Evolutionary conservation across 2,797 vertebrate species (phyloP), one percentile per base, ranked within the genome.

Genomic region (Muscicapa comitata): DNA sequence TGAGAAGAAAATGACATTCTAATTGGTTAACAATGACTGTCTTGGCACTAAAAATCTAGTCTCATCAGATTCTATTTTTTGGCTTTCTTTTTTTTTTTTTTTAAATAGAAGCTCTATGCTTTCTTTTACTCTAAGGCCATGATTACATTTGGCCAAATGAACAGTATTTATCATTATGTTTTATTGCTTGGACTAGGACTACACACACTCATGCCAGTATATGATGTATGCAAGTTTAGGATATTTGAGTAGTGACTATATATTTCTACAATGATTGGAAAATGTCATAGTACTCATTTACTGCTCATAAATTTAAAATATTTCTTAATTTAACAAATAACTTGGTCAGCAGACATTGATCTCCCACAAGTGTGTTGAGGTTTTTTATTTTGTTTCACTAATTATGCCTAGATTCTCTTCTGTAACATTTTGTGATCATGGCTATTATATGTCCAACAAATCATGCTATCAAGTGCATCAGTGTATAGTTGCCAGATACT

Each of bases 381-480:
- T 59, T 72, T 80, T 80, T 54, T 9, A 29, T 83, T 88, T 71
- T 72, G 17, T 80, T 82, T 91, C 75, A 33, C 33, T 81, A n/a
- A 54, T 91, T 72, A 62, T 77, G 43, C 65, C 65, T 90, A 45
- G 51, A 42, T 90, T 15, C 10, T 88, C 11, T 66, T 90, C 72
- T 93, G 73, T 78, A 73, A 54, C 1, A 1, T 86, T 88, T 88
- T 88, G 40, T 90, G 62, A 54, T 84, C 47, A 3, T 66, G 21
- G 28, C 62, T 91, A 84, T 74, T 80, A 70, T 71, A 91, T 94
- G 76, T 84, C 82, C 62, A 85, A 42, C 67, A 88, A 77, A 91
- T 45, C 1, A 0, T 59, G 29, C 79, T 86, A 21, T 93, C 78
- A 73, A 55, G 59, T 77, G 21, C 62, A 37, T 90, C 54, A 55